Base-by-base conservation (phyloP, 2,888 invertebrate species). In the Drosophila ezoana region DNA sequence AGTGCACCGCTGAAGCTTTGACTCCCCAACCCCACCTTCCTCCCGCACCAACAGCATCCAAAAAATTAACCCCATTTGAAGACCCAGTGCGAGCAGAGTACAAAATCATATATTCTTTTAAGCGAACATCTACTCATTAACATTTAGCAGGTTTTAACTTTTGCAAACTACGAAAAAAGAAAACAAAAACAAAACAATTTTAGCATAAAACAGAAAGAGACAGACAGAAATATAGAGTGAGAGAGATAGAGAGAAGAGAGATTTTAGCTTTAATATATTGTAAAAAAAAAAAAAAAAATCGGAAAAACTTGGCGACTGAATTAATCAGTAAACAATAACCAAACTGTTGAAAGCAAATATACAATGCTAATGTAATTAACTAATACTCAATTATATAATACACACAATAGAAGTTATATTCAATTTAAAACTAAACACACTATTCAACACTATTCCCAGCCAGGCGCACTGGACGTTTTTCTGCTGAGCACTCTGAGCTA, bases 81-180 rank as follows among this genome's bases (percentile, higher is more conserved):
- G 47, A 69, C 61, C 64, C 78, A 81, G 78, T 79, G 74, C 67
- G 57, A 75, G 64, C 51, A 81, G 81, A 79, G 81, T 81, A 79
- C 79, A 81, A 79, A 79, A 62, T 63, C 40, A 62, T 47, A 54
- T 57, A 41, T 60, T 63, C 40, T 63, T 60, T 68, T 64, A 68
- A 74, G 61, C 40, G 16, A 69, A 72, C 60, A 74, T 57, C 16
- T 58, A 73, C 74, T 74, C 74, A 69, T 64, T 74, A 64, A 64
- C n/a, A 58, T 56, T 69, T 56, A 73, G 61, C 49, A 37, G 23
- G 41, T 37, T 63, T 58, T 43, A 35, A 74, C n/a, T 4, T 45
- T 45, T 33, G 10, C 16, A 59, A 28, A 23, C 13, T n/a, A 41
- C n/a, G 16, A 16, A 20, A 23, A 43, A 47, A 18, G 0, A 2